Evolutionary conservation across 1,140 invertebrate genomes (phyloP), one percentile per base, ranked within the genome.

Genomic region (Tetragonula clypearis): DNA sequence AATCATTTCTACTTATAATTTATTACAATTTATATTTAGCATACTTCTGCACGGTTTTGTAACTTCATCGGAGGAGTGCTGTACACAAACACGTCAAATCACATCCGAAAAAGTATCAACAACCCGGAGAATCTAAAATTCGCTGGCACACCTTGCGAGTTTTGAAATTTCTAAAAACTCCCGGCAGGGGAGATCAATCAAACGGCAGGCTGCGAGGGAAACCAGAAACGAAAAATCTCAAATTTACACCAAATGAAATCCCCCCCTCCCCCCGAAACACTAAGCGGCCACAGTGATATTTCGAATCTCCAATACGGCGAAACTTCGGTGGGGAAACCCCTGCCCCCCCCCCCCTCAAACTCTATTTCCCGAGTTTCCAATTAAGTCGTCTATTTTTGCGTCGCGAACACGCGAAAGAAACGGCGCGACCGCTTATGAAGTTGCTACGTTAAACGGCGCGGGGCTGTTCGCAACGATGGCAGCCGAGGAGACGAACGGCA

Each of bases 371-470:
- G n/a, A 19, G 23, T 41, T 73, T 81, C 65, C 69, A 73, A 81
- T 73, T 81, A 79, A 79, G 14, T 21, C 26, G 65, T 55, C 4
- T 8, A 79, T 56, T 80, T 71, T 80, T 66, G 66, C 66, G 30
- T 65, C n/a, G 41, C 55, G 23, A 53, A 9, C n/a, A 62, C 35
- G 8, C 5, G 14, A 23, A 69, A 53, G 65, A 58, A 83, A 83
- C 73, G 74, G n/a, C 23, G 30, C 21, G 17, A 65, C 66, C 82
- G 65, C 56, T 84, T 84, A 84, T 84, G 82, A 84, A 84, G 82
- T 76, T 41, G 73, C 62, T 15, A 15, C 19, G 65, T 56, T 41
- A 71, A 49, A 83, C 74, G 49, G 30, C 41, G 21, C 19, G 15
- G 9, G 15, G 15, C 15, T n/a, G 72, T 19, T 65, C 23, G 62